phyloP scores from a whole-genome alignment of 37 sponge, comb jelly and placozoan species.

The Halichondria panicea region DNA sequence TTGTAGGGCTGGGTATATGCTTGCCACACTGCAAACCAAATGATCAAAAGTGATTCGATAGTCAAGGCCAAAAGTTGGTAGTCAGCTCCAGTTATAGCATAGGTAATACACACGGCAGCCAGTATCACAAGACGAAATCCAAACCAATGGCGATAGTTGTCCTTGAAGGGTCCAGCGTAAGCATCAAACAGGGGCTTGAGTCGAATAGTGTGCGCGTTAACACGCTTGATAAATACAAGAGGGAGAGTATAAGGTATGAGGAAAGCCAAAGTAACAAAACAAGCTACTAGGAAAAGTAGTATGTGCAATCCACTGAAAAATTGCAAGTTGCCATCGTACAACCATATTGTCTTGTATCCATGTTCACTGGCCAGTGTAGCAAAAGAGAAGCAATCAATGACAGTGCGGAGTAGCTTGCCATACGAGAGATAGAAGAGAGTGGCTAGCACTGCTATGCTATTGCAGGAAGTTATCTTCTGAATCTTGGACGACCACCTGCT shows the following conservation, averaged over 20 bases:
- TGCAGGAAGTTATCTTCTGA: not conserved
- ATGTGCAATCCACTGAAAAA: conserved; percentile 6
- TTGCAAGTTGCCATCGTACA: conserved; percentile 26
- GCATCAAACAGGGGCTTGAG: conserved; percentile 36
- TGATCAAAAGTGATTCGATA: conserved; percentile 6
- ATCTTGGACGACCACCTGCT: conserved; percentile 12
- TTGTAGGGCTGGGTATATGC: conserved; percentile 38
- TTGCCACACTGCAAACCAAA: conserved; percentile 11
- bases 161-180: conserved; percentile 39
- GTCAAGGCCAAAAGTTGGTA: not conserved
- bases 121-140: conserved; percentile 20
- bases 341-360: conserved; percentile 12
- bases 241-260: conserved; percentile 15
- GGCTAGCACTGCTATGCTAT: conserved; percentile 32
- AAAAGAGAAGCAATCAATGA: conserved; percentile 30
- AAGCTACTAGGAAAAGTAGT: conserved; percentile 6
- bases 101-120: conserved; percentile 7
- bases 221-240: conserved; percentile 6
- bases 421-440: conserved; percentile 55
- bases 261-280: conserved; percentile 5
- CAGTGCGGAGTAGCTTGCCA: conserved; percentile 32
- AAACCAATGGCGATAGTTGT: conserved; percentile 52
- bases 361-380: not conserved
- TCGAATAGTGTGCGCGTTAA: not conserved
- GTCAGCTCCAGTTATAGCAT: conserved; percentile 5